Conservation (phyloP, 1,140 invertebrate species). For the Tetranychus urticae region DNA sequence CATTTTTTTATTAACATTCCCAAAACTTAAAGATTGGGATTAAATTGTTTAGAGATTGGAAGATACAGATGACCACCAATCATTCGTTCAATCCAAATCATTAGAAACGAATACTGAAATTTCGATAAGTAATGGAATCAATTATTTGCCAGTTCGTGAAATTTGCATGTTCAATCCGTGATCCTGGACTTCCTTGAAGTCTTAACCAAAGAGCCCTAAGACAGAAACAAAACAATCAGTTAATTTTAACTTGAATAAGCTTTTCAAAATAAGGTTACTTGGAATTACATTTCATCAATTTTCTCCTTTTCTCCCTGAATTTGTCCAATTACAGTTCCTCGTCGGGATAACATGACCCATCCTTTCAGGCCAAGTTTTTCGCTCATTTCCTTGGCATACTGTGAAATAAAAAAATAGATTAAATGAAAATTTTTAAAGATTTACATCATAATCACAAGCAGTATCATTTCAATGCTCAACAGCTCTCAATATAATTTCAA, state of each 20-base stretch:
- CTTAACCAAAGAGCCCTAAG: conserved; percentile 55
- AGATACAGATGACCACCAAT: too few species aligned
- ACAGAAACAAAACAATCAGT: conserved; percentile 7
- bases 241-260: not conserved
- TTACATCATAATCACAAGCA: too few species aligned
- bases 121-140: conserved; percentile 44
- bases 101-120: conserved; percentile 60
- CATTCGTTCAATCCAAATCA: too few species aligned
- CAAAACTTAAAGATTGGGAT: too few species aligned
- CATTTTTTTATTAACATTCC: too few species aligned
- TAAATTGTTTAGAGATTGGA: too few species aligned
- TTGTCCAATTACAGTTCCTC: conserved; percentile 59
- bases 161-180: conserved; percentile 54
- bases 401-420: not conserved
- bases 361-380: conserved; percentile 43
- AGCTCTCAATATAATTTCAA: too few species aligned
- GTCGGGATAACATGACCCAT: conserved; percentile 75
- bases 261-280: not conserved
- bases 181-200: conserved; percentile 53
- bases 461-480: too few species aligned
- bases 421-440: too few species aligned
- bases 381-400: conserved; percentile 49
- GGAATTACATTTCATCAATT: conserved; percentile 55
- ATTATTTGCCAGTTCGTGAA: conserved; percentile 53
- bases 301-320: conserved; percentile 50